phyloP scores from a whole-genome alignment of 2,888 invertebrate species.

The Gasteruption jaculator region DNA sequence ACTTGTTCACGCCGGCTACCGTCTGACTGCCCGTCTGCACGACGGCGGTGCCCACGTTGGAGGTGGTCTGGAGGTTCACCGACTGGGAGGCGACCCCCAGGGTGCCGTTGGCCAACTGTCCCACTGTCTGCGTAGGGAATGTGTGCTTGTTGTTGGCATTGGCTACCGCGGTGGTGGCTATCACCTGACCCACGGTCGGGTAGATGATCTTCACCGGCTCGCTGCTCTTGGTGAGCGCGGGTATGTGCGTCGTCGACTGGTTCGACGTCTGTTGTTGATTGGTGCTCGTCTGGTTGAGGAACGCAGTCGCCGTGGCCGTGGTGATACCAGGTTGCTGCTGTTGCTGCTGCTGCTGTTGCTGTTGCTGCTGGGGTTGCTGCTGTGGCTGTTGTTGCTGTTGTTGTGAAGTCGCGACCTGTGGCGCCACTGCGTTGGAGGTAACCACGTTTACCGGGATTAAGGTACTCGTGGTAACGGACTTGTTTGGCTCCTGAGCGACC shows the following conservation, averaged over 20 bases:
- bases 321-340: slow-evolving; percentile 27
- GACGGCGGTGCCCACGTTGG: slow-evolving; percentile 30
- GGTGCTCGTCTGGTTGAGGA: slow-evolving; percentile 37
- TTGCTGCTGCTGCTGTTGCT: slow-evolving; percentile 10
- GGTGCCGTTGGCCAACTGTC: slow-evolving; percentile 64
- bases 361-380: no score
- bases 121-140: slow-evolving; percentile 59
- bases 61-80: slow-evolving; percentile 55
- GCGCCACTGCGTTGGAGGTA: slow-evolving; percentile 36
- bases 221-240: slow-evolving; percentile 28
- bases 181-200: slow-evolving; percentile 43
- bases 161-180: slow-evolving; percentile 46
- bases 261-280: slow-evolving; percentile 40
- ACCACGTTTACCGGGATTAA: slow-evolving; percentile 41
- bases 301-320: slow-evolving; percentile 29
- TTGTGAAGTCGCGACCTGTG: slow-evolving; percentile 33
- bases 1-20: slow-evolving; percentile 38
- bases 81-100: slow-evolving; percentile 60
- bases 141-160: slow-evolving; percentile 60
- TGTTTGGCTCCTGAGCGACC: slow-evolving; percentile 36
- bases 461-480: slow-evolving; percentile 38
- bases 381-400: slow-evolving; percentile 31
- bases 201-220: slow-evolving; percentile 52
- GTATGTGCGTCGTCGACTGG: slow-evolving; percentile 28
- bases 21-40: slow-evolving; percentile 34